These are phyloP conservation scores for Dromiciops gliroides DNA, from an alignment of 2,113 vertebrate genomes.

Conservation along the genomic window DNA sequence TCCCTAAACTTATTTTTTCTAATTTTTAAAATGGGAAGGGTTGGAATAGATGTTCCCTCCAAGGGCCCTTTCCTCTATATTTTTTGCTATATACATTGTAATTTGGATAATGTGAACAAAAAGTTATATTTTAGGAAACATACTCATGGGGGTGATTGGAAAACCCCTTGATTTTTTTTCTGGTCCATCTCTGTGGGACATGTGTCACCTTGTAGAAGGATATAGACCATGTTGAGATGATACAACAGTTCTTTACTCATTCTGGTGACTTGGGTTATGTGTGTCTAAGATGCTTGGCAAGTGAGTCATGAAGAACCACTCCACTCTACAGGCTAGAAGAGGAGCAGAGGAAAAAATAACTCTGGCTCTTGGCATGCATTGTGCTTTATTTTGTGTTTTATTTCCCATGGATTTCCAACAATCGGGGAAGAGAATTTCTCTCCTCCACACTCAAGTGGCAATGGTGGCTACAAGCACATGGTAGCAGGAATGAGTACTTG, in stretches of 20 bases:
- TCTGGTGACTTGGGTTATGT: neutral
- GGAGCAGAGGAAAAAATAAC: neutral
- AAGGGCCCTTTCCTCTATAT: neutral
- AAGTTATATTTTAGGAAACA: neutral
- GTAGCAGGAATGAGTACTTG: too few relatives aligned
- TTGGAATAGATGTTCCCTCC: neutral
- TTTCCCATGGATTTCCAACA: neutral
- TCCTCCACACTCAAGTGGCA: too few relatives aligned
- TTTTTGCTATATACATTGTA: neutral
- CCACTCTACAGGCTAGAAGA: neutral
- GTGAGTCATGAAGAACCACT: neutral
- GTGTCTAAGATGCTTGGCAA: neutral
- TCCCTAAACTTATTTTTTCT: constrained; percentile 36
- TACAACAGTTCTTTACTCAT: neutral
- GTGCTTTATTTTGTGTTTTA: neutral
- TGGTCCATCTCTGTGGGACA: neutral
- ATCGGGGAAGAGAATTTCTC: too few relatives aligned
- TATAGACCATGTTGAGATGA: neutral
- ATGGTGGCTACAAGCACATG: too few relatives aligned
- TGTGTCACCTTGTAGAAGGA: neutral
- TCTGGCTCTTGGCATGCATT: neutral
- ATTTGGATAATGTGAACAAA: neutral
- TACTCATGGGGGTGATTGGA: neutral
- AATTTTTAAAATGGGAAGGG: neutral
- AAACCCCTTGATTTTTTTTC: neutral